Evolutionary conservation across 2,797 vertebrate genomes (phyloP).

Genomic region (Lacerta agilis): DNA sequence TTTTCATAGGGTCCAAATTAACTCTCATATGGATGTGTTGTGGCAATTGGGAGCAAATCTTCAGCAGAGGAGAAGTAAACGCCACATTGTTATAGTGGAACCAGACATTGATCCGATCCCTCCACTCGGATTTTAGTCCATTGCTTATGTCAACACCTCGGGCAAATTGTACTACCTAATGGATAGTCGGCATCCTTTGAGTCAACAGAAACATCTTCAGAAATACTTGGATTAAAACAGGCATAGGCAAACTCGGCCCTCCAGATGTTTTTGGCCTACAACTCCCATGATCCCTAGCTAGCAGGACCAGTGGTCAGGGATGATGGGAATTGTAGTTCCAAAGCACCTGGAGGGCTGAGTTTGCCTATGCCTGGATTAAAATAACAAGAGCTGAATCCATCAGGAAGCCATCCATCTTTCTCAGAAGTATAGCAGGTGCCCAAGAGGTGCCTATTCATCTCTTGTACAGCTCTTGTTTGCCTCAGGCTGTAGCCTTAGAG

Average conservation of each 20-base stretch:
- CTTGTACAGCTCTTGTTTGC: not conserved
- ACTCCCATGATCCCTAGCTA: too few species aligned
- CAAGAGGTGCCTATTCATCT: not conserved
- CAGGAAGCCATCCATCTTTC: not conserved
- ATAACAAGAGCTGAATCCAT: not conserved
- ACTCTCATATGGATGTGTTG: too few species aligned
- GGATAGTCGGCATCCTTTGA: not conserved
- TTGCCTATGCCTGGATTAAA: not conserved
- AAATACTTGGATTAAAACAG: not conserved
- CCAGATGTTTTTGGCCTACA: too few species aligned
- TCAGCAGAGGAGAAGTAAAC: too few species aligned
- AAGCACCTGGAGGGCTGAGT: too few species aligned
- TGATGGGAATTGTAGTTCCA: too few species aligned
- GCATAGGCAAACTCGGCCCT: too few species aligned
- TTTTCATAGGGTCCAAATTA: too few species aligned
- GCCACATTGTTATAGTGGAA: too few species aligned
- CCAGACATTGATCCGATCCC: too few species aligned
- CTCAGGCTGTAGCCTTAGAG: not conserved
- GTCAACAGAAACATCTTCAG: not conserved
- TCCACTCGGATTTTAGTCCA: not conserved
- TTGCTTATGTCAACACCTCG: slow-evolving; percentile 22
- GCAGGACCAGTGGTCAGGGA: too few species aligned
- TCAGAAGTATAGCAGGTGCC: not conserved
- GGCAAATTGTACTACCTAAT: slow-evolving; percentile 4
- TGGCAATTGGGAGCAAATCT: too few species aligned